These are phyloP conservation scores for Trachymyrmex septentrionalis DNA, from an alignment of 1,140 invertebrate species.

Conservation along the genomic window DNA sequence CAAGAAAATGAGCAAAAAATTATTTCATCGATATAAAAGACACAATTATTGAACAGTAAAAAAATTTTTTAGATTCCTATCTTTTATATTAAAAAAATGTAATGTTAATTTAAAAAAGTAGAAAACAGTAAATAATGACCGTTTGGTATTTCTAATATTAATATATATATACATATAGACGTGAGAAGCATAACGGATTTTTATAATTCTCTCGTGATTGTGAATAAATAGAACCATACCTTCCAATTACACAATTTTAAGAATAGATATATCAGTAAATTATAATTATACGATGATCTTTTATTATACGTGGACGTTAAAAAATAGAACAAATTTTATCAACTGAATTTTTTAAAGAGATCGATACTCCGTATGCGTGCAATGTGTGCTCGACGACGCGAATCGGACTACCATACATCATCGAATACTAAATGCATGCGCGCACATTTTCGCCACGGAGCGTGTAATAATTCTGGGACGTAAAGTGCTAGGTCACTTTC, in stretches of 20 bases:
- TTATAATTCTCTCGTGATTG: not conserved
- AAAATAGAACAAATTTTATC: no score
- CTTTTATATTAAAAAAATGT: no score
- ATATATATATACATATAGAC: no score
- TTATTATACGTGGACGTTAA: not conserved
- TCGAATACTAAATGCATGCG: conserved; percentile 53
- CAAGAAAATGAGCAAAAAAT: no score
- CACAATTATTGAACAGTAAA: no score
- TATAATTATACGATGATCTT: not conserved
- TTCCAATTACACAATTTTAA: not conserved
- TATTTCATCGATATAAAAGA: no score
- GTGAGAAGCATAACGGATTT: no score
- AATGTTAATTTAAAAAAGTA: no score
- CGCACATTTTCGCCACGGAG: conserved; percentile 39
- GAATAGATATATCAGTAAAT: not conserved
- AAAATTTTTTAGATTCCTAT: no score
- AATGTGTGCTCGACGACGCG: not conserved
- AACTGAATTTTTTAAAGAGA: not conserved
- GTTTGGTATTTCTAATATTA: no score
- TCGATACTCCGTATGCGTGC: not conserved
- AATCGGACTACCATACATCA: conserved; percentile 31
- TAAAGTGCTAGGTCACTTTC: conserved; percentile 21
- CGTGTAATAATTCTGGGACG: conserved; percentile 40
- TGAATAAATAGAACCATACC: not conserved
- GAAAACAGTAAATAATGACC: no score